Evolutionary conservation across 2,113 vertebrate genomes (phyloP), one percentile per base, ranked within the genome.

Genomic region (Meles meles): DNA sequence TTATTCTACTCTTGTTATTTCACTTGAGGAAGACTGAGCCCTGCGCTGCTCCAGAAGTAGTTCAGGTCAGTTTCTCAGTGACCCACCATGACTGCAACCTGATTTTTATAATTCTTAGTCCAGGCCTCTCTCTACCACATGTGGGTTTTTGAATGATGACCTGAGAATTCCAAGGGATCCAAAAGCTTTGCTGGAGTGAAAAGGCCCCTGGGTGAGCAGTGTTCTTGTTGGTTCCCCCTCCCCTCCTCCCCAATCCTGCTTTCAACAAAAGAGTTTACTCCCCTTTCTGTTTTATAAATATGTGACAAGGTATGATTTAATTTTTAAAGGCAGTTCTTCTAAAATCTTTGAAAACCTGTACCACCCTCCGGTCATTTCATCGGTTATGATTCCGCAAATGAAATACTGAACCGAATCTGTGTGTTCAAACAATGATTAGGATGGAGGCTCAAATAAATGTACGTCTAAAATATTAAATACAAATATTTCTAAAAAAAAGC

Each of bases 301-400:
- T 1, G 21, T 61, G 42, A 49, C 9, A 76, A 13, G 0, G 2
- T 37, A 55, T 37, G 27, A 86, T 85, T 72, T 96, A 39, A 83
- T 90, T 72, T 95, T 79, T 72, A 80, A 86, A 86, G 80, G 8
- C 21, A 69, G 3, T 84, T 92, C 72, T 92, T 49, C 29, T 91
- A 79, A 69, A 55, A 27, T 90, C 23, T 63, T 93, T 61, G 21
- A 83, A 91, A 94, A 49, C 25, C 31, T 20, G 1, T 3, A 63
- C 27, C 2, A 34, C 2, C 6, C 2, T 17, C 39, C 52, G n/a
- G 42, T 0, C 11, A 61, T 67, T 93, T 82, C 44, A 13, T 42
- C 71, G 80, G 17, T 49, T 61, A 37, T 69, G 2, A 84, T 57
- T 94, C 17, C 15, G 44, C 89, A 93, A 71, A 42, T n/a, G 55